phyloP scores from a whole-genome alignment of 92 coral and sea anemone genomes.

The Porites cylindrica region DNA sequence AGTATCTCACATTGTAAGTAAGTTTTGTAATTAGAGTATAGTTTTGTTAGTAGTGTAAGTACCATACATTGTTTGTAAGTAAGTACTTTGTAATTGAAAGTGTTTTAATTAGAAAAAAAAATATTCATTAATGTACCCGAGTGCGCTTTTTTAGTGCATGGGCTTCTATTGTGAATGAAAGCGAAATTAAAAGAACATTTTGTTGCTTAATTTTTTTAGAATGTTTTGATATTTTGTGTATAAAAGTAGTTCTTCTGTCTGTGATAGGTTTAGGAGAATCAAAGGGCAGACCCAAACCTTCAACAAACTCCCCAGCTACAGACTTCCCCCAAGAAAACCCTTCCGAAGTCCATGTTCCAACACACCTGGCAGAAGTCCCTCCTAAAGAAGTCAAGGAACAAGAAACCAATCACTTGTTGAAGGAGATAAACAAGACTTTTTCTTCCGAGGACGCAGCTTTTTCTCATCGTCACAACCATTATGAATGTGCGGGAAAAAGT shows the following conservation, averaged over 20 bases:
- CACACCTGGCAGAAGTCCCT: slow-evolving; percentile 28
- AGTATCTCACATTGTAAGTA: no score
- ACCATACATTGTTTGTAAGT: no score
- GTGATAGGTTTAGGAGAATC: slow-evolving; percentile 33
- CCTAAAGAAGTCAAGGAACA: slow-evolving; percentile 35
- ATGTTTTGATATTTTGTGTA: slow-evolving; percentile 8
- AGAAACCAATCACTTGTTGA: slow-evolving; percentile 25
- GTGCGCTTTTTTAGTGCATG: neutral
- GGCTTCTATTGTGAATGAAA: slow-evolving; percentile 28
- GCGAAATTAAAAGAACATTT: slow-evolving; percentile 31
- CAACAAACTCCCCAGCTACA: slow-evolving; percentile 33
- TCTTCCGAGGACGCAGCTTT: slow-evolving; percentile 19
- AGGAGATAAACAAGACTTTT: slow-evolving; percentile 30
- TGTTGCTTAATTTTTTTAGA: neutral
- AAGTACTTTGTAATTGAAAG: no score
- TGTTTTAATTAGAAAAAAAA: no score
- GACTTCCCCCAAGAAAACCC: slow-evolving; percentile 23
- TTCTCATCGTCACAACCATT: no score
- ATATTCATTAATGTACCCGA: slow-evolving; percentile 14
- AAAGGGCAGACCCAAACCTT: slow-evolving; percentile 27
- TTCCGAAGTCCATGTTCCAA: slow-evolving; percentile 18
- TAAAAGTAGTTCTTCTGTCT: slow-evolving; percentile 24
- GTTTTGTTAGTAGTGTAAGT: no score
- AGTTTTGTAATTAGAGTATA: no score
- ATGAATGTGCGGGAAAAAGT: neutral